A percentile compares a stretch with the other conserved stretches of the same genome.
Evolutionary conservation across 2,888 invertebrate genomes (phyloP).

Genomic region (Odontocolon sp.): DNA sequence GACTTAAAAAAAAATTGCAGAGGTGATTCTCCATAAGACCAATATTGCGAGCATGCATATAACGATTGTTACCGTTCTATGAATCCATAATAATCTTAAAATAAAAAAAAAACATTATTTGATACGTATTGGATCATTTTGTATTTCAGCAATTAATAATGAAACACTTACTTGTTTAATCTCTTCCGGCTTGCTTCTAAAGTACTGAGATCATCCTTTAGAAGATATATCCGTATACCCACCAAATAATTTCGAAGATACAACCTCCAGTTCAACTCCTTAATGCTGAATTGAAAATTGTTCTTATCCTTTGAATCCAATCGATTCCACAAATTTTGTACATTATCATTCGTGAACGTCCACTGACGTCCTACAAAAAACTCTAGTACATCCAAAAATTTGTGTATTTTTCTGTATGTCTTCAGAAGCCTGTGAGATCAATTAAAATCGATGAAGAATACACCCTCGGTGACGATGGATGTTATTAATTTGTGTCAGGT

Average conservation of each 20-base stretch:
- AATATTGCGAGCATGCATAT: slow-evolving; percentile 77
- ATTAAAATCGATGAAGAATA: slow-evolving; percentile 3
- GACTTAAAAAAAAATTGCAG: slow-evolving; percentile 69
- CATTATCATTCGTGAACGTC: slow-evolving; percentile 86
- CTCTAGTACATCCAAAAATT: slow-evolving; percentile 87
- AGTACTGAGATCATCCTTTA: slow-evolving; percentile 89
- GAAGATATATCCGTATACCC: slow-evolving; percentile 88
- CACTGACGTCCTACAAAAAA: slow-evolving; percentile 88
- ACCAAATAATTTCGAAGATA: slow-evolving; percentile 87
- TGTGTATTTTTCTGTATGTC: slow-evolving; percentile 90
- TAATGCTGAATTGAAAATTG: slow-evolving; percentile 89
- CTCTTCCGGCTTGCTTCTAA: slow-evolving; percentile 85
- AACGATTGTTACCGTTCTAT: slow-evolving; percentile 81
- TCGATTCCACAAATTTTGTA: slow-evolving; percentile 83
- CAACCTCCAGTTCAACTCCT: slow-evolving; percentile 86
- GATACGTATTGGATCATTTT: background rate
- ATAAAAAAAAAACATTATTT: slow-evolving; percentile 62
- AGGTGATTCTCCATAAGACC: slow-evolving; percentile 80
- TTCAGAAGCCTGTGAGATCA: slow-evolving; percentile 86
- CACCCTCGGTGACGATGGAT: background rate
- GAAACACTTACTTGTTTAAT: slow-evolving; percentile 82
- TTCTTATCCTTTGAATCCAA: slow-evolving; percentile 81
- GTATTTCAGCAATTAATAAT: background rate
- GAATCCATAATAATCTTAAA: slow-evolving; percentile 83
- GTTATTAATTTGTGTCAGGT: background rate